phyloP scores from a whole-genome alignment of 2,888 invertebrate genomes.

The Coleophora flavipennella region DNA sequence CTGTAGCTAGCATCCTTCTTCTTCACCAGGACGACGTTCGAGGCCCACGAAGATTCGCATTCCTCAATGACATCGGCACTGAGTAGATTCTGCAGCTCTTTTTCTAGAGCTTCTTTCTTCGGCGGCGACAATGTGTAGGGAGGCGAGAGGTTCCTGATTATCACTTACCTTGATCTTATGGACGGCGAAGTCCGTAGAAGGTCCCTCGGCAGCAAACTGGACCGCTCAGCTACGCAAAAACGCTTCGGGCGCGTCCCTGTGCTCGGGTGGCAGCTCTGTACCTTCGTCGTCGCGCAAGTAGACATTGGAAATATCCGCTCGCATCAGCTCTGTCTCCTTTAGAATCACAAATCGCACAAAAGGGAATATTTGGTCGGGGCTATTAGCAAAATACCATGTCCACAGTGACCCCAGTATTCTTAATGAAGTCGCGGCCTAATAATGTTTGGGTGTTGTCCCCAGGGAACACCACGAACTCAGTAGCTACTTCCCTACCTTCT shows the following conservation, averaged over 20 bases:
- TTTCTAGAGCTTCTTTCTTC: not conserved
- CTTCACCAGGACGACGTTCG: conserved; percentile 19
- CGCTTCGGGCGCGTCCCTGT: not conserved
- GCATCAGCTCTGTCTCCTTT: not conserved
- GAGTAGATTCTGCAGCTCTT: conserved; percentile 16
- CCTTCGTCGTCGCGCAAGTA: not conserved
- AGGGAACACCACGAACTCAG: no score
- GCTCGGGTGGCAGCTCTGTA: not conserved
- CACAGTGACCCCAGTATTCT: no score
- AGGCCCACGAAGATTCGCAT: conserved; percentile 22
- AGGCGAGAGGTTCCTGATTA: not conserved
- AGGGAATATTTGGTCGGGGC: no score
- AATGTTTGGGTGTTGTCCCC: no score
- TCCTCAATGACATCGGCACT: no score
- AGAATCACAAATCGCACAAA: not conserved
- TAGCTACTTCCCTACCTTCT: no score
- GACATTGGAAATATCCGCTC: no score
- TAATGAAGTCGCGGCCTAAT: no score
- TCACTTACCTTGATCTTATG: not conserved
- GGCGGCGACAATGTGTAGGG: not conserved
- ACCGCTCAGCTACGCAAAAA: not conserved
- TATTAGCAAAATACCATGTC: no score
- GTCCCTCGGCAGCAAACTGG: not conserved
- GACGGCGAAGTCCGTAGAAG: not conserved
- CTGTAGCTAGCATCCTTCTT: conserved; percentile 20